A percentile compares a stretch with the other conserved stretches of the same genome.
Evolutionary conservation across 2,888 invertebrate species (phyloP).

Genomic region (Eupithecia pulchellata): DNA sequence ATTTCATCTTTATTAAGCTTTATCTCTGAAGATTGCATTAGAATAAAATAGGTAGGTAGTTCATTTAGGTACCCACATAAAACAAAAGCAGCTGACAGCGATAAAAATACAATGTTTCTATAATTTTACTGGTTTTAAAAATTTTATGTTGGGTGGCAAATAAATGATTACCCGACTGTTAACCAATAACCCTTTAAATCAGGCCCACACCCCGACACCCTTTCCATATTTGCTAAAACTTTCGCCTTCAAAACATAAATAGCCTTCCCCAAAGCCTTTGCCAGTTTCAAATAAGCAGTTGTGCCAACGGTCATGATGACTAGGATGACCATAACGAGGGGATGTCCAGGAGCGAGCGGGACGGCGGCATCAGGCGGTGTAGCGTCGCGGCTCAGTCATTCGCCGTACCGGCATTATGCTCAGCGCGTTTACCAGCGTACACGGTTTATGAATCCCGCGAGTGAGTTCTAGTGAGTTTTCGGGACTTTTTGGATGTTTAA

Average conservation of each 20-base stretch:
- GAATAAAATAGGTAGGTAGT: too few species aligned
- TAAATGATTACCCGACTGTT: too few species aligned
- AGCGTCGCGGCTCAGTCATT: constrained; percentile 65
- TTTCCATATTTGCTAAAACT: constrained; percentile 22
- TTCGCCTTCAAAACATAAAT: constrained; percentile 35
- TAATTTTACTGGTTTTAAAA: background rate
- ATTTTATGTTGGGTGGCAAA: background rate
- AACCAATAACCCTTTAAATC: background rate
- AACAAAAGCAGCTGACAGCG: background rate
- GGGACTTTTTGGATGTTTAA: constrained; percentile 58
- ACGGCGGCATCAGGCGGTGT: constrained; percentile 59
- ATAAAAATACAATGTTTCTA: background rate
- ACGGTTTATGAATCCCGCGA: constrained; percentile 67
- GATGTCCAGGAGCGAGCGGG: constrained; percentile 64
- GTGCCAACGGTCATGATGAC: constrained; percentile 61
- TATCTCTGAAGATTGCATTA: background rate
- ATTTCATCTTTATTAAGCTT: background rate
- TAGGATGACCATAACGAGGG: constrained; percentile 67
- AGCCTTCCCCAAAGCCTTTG: constrained; percentile 41
- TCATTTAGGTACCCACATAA: background rate
- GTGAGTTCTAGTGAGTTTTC: constrained; percentile 65
- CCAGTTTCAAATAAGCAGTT: constrained; percentile 27
- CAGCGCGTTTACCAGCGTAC: constrained; percentile 63
- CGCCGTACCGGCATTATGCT: constrained; percentile 71
- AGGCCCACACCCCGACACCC: background rate